Evolutionary conservation across 2,888 invertebrate species (phyloP).

Genomic region (Hemistola chrysoprasaria): DNA sequence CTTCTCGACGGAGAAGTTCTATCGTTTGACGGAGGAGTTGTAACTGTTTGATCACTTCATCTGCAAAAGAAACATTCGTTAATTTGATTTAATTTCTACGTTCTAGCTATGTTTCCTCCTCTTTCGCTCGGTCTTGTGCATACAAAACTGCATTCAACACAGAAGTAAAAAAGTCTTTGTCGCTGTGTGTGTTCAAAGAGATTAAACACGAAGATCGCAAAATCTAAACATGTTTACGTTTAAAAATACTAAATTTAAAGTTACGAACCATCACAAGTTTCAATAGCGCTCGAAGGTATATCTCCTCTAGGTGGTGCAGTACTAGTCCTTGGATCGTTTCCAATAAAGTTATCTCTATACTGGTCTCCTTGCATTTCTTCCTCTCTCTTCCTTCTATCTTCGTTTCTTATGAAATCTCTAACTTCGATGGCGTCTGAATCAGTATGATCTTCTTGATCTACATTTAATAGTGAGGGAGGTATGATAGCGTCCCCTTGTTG

Average conservation of each 20-base stretch:
- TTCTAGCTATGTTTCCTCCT: too few species aligned
- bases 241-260: too few species aligned
- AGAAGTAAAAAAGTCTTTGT: too few species aligned
- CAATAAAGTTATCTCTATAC: constrained; percentile 44
- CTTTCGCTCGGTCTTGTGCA: too few species aligned
- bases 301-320: constrained; percentile 60
- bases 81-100: too few species aligned
- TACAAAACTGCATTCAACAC: too few species aligned
- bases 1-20: constrained; percentile 85
- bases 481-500: constrained; percentile 42
- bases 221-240: too few species aligned
- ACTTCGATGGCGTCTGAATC: constrained; percentile 60
- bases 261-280: constrained; percentile 71
- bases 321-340: constrained; percentile 23
- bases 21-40: constrained; percentile 59
- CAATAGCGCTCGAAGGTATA: constrained; percentile 67
- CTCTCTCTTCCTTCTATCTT: constrained; percentile 58
- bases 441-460: constrained; percentile 34
- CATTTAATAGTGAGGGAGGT: constrained; percentile 52
- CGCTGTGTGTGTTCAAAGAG: too few species aligned
- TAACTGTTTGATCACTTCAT: constrained; percentile 68
- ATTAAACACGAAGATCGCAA: too few species aligned
- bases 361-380: constrained; percentile 72
- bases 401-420: constrained; percentile 58
- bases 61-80: constrained; percentile 43